Percentiles rank a stretch among this genome's conserved stretches.
Evolutionary conservation across 2,797 vertebrate genomes (phyloP).

Genomic region (Chelidonichthys spinosus): DNA sequence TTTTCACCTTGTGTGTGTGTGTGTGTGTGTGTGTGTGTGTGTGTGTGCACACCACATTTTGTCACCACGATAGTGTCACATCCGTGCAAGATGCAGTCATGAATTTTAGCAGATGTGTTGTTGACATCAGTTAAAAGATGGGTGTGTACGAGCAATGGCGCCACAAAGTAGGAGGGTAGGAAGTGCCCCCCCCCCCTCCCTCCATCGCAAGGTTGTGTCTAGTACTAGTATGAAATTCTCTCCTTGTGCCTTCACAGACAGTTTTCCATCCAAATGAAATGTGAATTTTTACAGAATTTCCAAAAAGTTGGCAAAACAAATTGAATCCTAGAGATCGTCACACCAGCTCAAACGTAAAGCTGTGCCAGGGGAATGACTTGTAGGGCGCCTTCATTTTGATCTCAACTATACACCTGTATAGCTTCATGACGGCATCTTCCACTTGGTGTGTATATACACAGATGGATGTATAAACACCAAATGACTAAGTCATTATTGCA

Average conservation of each 20-base stretch:
- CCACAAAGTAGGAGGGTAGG: background rate
- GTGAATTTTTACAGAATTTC: background rate
- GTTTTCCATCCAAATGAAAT: background rate
- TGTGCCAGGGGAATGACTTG: too few relatives aligned
- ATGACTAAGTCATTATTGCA: background rate
- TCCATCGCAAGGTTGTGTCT: background rate
- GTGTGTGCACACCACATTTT: background rate
- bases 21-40: background rate
- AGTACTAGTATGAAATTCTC: background rate
- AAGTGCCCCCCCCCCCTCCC: background rate
- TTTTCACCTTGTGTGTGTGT: background rate
- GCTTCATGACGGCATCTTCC: background rate
- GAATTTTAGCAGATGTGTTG: background rate
- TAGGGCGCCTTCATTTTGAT: too few relatives aligned
- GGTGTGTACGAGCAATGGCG: background rate
- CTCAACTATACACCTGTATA: too few relatives aligned
- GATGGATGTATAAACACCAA: background rate
- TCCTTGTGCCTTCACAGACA: background rate
- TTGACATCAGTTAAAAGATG: background rate
- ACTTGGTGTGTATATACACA: too few relatives aligned
- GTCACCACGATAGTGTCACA: background rate
- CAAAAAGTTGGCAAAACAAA: background rate
- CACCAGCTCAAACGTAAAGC: too few relatives aligned
- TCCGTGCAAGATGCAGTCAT: background rate
- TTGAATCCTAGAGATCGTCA: background rate